Percentiles rank a stretch among this genome's conserved stretches.
Evolutionary conservation across 2,113 vertebrate species (phyloP).

Genomic region (Scalopus aquaticus): DNA sequence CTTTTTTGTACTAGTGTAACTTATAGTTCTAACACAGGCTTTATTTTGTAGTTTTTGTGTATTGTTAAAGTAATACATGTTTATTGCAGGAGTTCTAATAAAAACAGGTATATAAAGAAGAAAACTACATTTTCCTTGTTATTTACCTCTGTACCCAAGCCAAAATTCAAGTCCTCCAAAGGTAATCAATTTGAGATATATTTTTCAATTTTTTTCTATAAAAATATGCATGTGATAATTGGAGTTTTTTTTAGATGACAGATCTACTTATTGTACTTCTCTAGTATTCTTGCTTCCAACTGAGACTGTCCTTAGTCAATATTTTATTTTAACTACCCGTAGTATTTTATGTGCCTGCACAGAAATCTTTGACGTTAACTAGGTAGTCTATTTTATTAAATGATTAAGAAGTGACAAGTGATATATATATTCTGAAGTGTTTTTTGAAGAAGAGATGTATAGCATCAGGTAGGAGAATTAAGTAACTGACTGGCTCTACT

Average conservation of each 20-base stretch:
- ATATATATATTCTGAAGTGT: background rate
- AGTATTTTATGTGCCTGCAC: background rate
- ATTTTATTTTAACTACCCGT: background rate
- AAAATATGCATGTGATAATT: background rate
- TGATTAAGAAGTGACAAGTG: background rate
- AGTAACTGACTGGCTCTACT: background rate
- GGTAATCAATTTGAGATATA: background rate
- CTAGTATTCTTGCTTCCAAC: background rate
- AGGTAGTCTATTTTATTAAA: background rate
- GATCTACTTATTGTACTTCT: background rate
- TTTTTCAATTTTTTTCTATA: background rate
- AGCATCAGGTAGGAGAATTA: background rate
- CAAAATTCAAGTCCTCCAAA: background rate
- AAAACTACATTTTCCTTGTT: conserved; percentile 36
- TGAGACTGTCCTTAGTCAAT: background rate
- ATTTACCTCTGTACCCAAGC: background rate
- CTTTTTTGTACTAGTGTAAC: background rate
- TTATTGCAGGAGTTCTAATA: conserved; percentile 40
- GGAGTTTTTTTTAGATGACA: background rate
- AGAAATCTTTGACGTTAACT: background rate
- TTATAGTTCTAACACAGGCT: background rate
- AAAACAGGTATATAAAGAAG: background rate
- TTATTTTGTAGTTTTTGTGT: conserved; percentile 22
- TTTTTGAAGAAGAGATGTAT: background rate
- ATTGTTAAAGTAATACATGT: conserved; percentile 1